A percentile compares a stretch with the other conserved stretches of the same genome.
phyloP scores from a whole-genome alignment of 2,113 vertebrate genomes.

The Ondatra zibethicus region DNA sequence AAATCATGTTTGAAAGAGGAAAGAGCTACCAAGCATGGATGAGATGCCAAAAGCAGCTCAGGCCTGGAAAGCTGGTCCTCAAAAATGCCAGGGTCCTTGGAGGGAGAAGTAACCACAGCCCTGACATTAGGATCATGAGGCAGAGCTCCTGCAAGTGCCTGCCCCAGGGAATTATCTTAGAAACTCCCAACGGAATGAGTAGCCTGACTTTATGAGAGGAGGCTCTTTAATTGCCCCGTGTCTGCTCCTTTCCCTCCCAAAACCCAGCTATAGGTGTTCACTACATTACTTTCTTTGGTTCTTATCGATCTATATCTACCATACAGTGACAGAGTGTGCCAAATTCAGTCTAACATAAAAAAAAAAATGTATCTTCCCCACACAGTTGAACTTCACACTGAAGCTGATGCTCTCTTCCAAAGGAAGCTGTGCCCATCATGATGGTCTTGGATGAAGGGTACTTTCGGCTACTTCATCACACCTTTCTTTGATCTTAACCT shows the following conservation, averaged over 20 bases:
- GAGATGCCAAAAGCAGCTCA: not conserved
- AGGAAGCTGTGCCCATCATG: not conserved
- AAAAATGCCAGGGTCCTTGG: conserved; percentile 63
- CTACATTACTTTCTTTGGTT: not conserved
- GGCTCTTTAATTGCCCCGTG: not conserved
- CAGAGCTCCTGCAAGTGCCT: conserved; percentile 25
- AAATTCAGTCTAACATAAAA: not conserved
- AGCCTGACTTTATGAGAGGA: not conserved
- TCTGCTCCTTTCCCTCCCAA: not conserved
- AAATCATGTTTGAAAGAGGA: conserved; percentile 45
- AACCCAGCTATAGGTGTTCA: accelerated
- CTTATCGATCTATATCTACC: not conserved
- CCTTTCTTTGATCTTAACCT: not conserved
- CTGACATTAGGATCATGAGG: conserved; percentile 68
- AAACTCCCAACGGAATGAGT: not conserved
- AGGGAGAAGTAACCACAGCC: conserved; percentile 66
- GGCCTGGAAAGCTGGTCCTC: not conserved
- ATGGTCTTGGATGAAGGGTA: not conserved
- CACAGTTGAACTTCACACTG: not conserved
- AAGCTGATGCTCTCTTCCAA: not conserved
- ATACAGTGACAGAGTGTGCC: not conserved
- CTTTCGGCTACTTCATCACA: not conserved
- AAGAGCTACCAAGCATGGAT: not conserved
- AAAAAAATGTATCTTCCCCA: not conserved
- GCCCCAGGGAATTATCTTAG: not conserved